Evolutionary conservation across 2,888 invertebrate species (phyloP), one percentile per base, ranked within the genome.

Genomic region (Gisinianus flammeolus): DNA sequence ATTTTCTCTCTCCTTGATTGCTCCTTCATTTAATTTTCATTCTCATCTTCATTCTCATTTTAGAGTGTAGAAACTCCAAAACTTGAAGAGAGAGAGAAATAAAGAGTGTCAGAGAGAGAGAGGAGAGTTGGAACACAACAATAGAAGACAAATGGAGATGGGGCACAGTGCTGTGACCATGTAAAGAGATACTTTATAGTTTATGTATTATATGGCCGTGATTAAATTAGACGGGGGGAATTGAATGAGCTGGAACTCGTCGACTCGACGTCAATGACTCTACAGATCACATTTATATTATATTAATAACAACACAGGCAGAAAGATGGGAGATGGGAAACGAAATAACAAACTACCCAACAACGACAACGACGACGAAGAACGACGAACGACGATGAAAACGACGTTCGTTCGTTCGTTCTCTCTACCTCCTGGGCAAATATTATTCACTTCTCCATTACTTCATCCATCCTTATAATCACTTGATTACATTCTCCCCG

Each of bases 371-470:
- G 44, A 44, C 16, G 44, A 44, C 16, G 44, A 44, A 16, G 44
- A n/a, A 6, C 16, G 44, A 44, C 44, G 44, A 16, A 44, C 8
- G 44, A 44, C 8, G 44, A 44, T 44, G 44, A 6, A n/a, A n/a
- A n/a, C n/a, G n/a, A n/a, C n/a, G n/a, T n/a, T n/a, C n/a, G n/a
- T n/a, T n/a, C n/a, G n/a, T n/a, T n/a, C n/a, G n/a, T n/a, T n/a
- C n/a, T n/a, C 22, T 62, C 4, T 26, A 26, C 28, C 26, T 62
- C n/a, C 62, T 62, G 26, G 62, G 62, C 62, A 67, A 67, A 67
- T 67, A 67, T 67, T 67, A 67, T 67, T 67, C 67, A 67, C 12
- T 66, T 31, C 67, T 67, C 67, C 67, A 67, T 67, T 67, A 67
- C 66, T 22, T 67, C 22, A n/a, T n/a, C 16, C 58, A 58, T 22